A percentile compares a stretch with the other conserved stretches of the same genome.
These are phyloP conservation scores for Meteorus cinctellus DNA, from an alignment of 2,888 invertebrate species.

Conservation along the genomic window DNA sequence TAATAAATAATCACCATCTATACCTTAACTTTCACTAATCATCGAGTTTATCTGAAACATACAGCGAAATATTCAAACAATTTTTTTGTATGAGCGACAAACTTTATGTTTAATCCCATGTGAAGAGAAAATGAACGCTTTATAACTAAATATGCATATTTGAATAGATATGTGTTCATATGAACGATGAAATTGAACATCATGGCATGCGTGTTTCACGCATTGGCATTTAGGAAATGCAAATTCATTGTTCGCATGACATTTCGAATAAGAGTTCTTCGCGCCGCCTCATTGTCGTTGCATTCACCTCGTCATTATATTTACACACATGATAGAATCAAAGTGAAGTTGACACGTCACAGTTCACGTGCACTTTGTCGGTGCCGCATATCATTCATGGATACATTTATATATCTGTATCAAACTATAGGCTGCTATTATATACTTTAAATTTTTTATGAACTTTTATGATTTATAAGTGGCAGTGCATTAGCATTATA, in stretches of 20 bases:
- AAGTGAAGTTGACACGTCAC: constrained; percentile 15
- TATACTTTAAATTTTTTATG: no score
- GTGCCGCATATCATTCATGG: background rate
- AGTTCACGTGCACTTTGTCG: background rate
- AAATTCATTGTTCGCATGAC: constrained; percentile 59
- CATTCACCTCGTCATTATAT: constrained; percentile 13
- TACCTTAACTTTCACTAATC: no score
- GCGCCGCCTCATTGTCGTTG: background rate
- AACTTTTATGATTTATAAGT: no score
- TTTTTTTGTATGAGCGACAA: no score
- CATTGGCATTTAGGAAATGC: constrained; percentile 64
- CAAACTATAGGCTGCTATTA: no score
- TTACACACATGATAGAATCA: constrained; percentile 24
- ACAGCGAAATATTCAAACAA: no score
- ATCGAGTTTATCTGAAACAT: no score
- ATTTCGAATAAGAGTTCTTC: constrained; percentile 52
- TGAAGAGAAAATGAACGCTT: no score
- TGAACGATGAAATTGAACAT: constrained; percentile 20
- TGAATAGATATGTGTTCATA: background rate
- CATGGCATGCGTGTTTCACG: constrained; percentile 51
- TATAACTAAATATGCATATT: background rate
- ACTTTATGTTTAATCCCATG: no score
- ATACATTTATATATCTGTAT: background rate
- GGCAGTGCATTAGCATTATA: no score
- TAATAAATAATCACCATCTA: no score